Conservation (phyloP, 53 echinoderm and acorn worm species). For the Glandiceps talaboti region DNA sequence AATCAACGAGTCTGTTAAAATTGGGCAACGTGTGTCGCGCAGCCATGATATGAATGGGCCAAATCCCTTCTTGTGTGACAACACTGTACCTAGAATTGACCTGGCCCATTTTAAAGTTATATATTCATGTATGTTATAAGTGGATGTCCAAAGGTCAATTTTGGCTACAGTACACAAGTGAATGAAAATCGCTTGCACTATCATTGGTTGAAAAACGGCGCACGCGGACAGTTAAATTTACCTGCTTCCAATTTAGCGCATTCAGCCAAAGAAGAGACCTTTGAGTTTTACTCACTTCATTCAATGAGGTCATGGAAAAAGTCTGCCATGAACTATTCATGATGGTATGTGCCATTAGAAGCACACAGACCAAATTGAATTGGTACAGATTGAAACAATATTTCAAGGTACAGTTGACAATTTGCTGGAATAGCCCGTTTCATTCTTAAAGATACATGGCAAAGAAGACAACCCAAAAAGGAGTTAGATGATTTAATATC, state of each 20-base stretch:
- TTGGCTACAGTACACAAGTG: too few relatives aligned
- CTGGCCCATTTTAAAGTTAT: not conserved
- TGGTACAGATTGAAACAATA: too few relatives aligned
- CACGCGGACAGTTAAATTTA: too few relatives aligned
- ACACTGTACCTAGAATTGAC: not conserved
- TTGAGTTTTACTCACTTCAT: not conserved
- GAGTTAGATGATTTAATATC: constrained; percentile 16
- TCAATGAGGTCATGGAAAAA: not conserved
- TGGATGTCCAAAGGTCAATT: too few relatives aligned
- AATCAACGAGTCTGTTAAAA: too few relatives aligned
- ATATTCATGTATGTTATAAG: not conserved
- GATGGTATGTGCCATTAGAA: too few relatives aligned
- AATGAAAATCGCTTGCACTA: too few relatives aligned
- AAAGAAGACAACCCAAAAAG: constrained; percentile 11
- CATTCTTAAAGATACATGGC: constrained; percentile 4
- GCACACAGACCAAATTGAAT: too few relatives aligned
- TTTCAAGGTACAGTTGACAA: not conserved
- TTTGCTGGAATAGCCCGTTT: not conserved
- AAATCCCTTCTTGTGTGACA: not conserved
- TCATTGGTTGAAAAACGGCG: too few relatives aligned
- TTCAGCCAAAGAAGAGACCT: not conserved
- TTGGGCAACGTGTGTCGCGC: too few relatives aligned
- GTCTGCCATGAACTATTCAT: not conserved
- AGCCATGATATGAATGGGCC: not conserved
- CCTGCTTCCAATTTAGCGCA: not conserved